phyloP scores from a whole-genome alignment of 2,797 vertebrate species.

The Pyrrhura leucotis region DNA sequence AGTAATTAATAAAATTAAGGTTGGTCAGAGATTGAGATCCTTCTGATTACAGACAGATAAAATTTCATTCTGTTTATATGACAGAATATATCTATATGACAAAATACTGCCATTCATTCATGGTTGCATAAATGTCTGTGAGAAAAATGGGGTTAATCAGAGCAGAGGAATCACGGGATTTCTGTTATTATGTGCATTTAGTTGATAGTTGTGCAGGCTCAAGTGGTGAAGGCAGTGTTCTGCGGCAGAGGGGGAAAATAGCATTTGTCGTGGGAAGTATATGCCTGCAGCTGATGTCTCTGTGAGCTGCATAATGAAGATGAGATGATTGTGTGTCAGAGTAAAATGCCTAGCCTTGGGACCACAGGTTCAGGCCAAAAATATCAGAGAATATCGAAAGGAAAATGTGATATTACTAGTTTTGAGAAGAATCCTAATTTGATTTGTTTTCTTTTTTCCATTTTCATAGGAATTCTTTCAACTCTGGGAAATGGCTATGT shows the following conservation, averaged over 20 bases:
- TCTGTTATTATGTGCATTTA: fast-evolving
- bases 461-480: constrained; percentile 87
- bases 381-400: neutral
- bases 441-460: neutral
- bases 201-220: neutral
- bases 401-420: neutral
- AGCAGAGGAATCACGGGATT: neutral
- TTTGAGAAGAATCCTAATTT: neutral
- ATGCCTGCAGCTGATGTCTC: neutral
- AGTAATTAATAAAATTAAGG: neutral
- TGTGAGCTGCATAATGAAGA: neutral
- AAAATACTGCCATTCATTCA: neutral
- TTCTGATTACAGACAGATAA: neutral
- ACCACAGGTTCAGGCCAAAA: neutral
- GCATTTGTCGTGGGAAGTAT: neutral
- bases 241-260: neutral
- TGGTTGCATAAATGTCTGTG: neutral
- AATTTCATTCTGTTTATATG: neutral
- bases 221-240: neutral
- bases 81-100: neutral
- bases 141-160: neutral
- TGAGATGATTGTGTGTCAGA: neutral
- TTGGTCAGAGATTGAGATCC: neutral
- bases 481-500: constrained; percentile 92
- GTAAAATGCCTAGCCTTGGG: neutral